Evolutionary conservation across 2,888 invertebrate species (phyloP), one percentile per base, ranked within the genome.

Genomic region (Itoplectis maculator): DNA sequence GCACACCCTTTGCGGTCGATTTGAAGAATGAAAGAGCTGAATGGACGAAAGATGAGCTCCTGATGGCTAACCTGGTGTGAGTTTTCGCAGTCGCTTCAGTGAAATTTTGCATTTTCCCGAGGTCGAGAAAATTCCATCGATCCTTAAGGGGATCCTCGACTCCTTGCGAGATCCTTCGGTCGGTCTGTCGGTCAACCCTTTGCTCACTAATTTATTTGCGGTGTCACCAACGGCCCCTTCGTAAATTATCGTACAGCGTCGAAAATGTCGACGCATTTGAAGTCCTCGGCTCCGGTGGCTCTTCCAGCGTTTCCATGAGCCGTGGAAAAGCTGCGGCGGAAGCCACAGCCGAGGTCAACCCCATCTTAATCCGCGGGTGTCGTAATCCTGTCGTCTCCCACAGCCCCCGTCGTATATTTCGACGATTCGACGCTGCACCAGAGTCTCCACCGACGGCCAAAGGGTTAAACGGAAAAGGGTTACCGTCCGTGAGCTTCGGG

Each of bases 311-410:
- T 65, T 65, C 47, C n/a, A 6, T 2, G 56, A 56, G 35, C n/a
- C 5, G n/a, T n/a, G n/a, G n/a, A n/a, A n/a, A n/a, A n/a, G n/a
- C 13, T 68, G 61, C 51, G 66, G 61, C n/a, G n/a, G n/a, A n/a
- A n/a, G n/a, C 42, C 35, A 37, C 35, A n/a, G n/a, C n/a, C n/a
- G 70, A 56, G 86, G 87, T 85, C 84, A 84, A 88, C 83, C 86
- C 84, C 81, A 75, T 85, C 79, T 84, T 88, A 86, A 88, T 86
- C 84, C 84, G 70, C 75, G 80, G 68, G 80, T 75, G 65, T 79
- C 77, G 73, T 85, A 84, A 85, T 88, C 85, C 84, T 65, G 37
- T 70, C 47, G 23, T 20, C 49, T n/a, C 42, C 42, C 9, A 2
- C 40, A 23, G 13, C 11, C 42, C 54, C 72, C 73, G 76, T 79